A percentile compares a stretch with the other conserved stretches of the same genome.
Evolutionary conservation across 2,888 invertebrate species (phyloP).

Genomic region (Pseudanteris insignis): DNA sequence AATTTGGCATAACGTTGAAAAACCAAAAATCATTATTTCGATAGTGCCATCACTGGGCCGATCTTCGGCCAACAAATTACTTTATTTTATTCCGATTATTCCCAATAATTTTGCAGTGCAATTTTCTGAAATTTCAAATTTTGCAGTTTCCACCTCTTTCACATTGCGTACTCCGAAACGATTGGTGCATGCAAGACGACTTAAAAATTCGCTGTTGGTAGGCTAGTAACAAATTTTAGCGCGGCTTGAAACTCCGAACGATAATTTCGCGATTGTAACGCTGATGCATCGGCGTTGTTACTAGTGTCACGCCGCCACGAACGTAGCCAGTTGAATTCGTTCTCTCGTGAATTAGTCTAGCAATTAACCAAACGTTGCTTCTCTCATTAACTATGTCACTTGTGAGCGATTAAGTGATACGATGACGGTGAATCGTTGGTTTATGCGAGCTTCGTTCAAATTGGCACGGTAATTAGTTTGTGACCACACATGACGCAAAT

Average conservation of each 20-base stretch:
- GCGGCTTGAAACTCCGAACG: too few relatives aligned
- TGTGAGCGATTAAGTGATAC: conserved; percentile 46
- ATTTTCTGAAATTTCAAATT: too few relatives aligned
- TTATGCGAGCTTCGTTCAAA: conserved; percentile 44
- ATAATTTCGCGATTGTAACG: not conserved
- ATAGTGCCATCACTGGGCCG: too few relatives aligned
- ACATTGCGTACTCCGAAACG: too few relatives aligned
- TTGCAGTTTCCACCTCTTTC: too few relatives aligned
- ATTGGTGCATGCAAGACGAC: too few relatives aligned
- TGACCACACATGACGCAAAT: conserved; percentile 44
- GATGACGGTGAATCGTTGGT: conserved; percentile 43
- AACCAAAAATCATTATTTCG: too few relatives aligned
- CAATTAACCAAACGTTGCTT: conserved; percentile 43
- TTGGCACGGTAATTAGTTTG: conserved; percentile 45
- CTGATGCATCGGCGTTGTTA: conserved; percentile 19
- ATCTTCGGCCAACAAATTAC: too few relatives aligned
- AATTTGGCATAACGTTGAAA: too few relatives aligned
- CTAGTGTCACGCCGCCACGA: conserved; percentile 5
- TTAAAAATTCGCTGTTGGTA: too few relatives aligned
- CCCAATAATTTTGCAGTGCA: too few relatives aligned
- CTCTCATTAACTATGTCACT: conserved; percentile 45
- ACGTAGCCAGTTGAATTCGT: conserved; percentile 23
- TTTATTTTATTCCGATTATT: too few relatives aligned
- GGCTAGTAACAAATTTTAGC: not conserved
- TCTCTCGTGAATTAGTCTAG: conserved; percentile 39